Percentiles rank a stretch among this genome's conserved stretches.
Evolutionary conservation across 92 coral and sea anemone genomes (phyloP).

Genomic region (Parazoanthus atlanticus): DNA sequence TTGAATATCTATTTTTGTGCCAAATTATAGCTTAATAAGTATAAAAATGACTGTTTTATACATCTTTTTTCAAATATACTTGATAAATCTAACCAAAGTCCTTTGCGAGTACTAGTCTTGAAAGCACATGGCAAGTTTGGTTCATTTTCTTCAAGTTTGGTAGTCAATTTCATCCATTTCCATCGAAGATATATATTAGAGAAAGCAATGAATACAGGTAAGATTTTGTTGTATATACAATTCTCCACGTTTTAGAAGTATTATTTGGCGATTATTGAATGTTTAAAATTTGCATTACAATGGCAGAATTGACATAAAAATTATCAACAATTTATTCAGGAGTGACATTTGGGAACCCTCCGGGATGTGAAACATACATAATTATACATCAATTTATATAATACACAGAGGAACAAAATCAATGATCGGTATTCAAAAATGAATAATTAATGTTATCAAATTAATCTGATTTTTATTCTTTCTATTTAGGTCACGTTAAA

Average conservation of each 20-base stretch:
- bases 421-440: no score
- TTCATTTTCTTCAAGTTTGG: slow-evolving; percentile 6
- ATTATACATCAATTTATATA: not conserved
- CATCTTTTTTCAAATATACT: no score
- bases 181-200: slow-evolving; percentile 9
- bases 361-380: not conserved
- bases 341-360: not conserved
- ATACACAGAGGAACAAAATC: no score
- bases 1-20: no score
- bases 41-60: no score
- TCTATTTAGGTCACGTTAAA: not conserved
- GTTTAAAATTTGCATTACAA: not conserved
- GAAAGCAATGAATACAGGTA: slow-evolving; percentile 10
- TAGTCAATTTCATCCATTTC: not conserved
- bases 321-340: not conserved
- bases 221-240: not conserved
- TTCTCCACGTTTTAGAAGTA: not conserved
- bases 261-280: not conserved
- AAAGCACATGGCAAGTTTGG: not conserved
- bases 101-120: not conserved
- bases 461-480: no score
- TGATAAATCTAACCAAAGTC: not conserved
- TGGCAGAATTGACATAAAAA: slow-evolving; percentile 13
- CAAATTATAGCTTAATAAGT: no score
- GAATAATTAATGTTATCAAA: no score